phyloP scores from a whole-genome alignment of 2,113 vertebrate species.

The Bambusicola thoracicus region DNA sequence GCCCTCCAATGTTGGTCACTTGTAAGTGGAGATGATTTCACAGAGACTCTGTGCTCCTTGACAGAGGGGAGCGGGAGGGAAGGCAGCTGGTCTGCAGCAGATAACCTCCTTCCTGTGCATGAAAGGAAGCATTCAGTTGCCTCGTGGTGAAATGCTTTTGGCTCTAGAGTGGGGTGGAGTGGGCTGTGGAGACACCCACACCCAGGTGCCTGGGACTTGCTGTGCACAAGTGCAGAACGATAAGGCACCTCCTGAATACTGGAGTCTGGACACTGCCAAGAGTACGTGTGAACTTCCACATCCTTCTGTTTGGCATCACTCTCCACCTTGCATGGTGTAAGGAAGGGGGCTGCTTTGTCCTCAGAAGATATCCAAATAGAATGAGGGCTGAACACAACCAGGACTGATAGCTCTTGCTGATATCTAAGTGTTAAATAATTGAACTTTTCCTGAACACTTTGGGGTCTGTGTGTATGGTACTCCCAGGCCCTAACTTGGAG shows the following conservation, averaged over 20 bases:
- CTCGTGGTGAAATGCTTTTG: conserved; percentile 61
- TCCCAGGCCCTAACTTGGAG: not conserved
- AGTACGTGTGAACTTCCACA: not conserved
- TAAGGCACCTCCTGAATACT: conserved; percentile 23
- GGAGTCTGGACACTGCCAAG: not conserved
- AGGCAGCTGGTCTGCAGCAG: not conserved
- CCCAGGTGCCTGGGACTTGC: conserved; percentile 36
- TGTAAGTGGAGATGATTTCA: not conserved
- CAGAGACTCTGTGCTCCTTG: not conserved
- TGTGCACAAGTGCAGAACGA: not conserved
- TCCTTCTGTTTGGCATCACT: not conserved
- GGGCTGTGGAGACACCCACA: conserved; percentile 9
- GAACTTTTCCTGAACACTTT: not conserved
- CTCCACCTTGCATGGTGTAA: not conserved
- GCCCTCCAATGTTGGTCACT: not conserved
- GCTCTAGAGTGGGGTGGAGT: conserved; percentile 18
- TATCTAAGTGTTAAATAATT: not conserved
- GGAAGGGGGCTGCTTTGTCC: not conserved
- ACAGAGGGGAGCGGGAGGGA: not conserved
- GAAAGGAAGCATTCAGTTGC: conserved; percentile 57
- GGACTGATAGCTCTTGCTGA: not conserved
- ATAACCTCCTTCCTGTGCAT: conserved; percentile 16
- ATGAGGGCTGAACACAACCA: not conserved
- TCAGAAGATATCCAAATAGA: not conserved
- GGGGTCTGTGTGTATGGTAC: not conserved